Base-by-base conservation (phyloP, 2,113 vertebrate species). In the Chamaetylas fuelleborni region DNA sequence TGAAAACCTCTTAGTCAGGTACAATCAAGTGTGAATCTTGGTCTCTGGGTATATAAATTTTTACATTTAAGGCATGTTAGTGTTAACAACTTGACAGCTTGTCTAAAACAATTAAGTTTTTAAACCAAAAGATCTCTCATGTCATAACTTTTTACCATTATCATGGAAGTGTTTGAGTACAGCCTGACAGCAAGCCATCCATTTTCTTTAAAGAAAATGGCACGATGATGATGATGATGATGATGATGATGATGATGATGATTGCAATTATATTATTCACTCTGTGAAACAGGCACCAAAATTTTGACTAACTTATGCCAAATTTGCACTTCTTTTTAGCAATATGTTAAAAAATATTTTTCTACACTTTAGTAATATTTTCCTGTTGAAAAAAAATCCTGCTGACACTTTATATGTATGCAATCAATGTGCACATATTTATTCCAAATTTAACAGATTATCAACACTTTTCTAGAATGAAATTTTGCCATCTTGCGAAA, bases 61-160 rank as follows among this genome's bases (percentile, higher is more conserved):
- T 94, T 92, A 88, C 79, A 90, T 96, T 91, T 96, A 96, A 81
- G 90, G 61, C 93, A 94, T 81, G 86, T 93, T 92, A 93, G 58
- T 95, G 88, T 94, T 97, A 97, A 97, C 61, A 96, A 88, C 81
- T 95, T 97, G 96, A 97, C 96, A 96, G 84, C 88, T 94, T 97
- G 96, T 97, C 96, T 94, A 72, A 97, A 97, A 80, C 50, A 78
- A 91, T 97, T 95, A 93, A 61, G 64, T 81, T 95, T 92, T 96
- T 80, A 93, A 94, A 45, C 65, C 69, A 82, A 95, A 89, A 17
- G 65, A 91, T 93, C 54, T 74, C 58, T 88, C 40, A 54, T 93
- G 94, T 97, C 96, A 88, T 72, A 96, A 85, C 69, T 86, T 96
- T 91, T 94, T 93, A 91, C 36, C 12, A 42, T 85, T 80, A 73